phyloP scores from a whole-genome alignment of 2,888 invertebrate species.

The Scrobipalpa atriplicella region DNA sequence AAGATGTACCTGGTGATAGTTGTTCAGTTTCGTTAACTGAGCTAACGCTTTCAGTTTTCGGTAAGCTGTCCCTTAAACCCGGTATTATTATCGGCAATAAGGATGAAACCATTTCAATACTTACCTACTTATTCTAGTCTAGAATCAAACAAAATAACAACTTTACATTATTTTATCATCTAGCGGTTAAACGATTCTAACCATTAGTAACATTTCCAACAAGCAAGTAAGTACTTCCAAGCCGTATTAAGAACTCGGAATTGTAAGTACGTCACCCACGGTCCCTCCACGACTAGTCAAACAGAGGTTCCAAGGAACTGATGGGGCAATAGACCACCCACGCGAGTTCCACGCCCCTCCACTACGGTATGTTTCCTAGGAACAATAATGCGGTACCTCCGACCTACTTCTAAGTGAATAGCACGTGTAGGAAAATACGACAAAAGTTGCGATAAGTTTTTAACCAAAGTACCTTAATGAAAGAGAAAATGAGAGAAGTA shows the following conservation, averaged over 20 bases:
- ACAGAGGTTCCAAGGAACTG: neutral
- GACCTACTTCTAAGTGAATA: slow-evolving; percentile 3
- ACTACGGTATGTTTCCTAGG: slow-evolving; percentile 4
- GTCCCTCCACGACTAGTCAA: neutral
- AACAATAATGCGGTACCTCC: neutral
- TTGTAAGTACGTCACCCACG: neutral
- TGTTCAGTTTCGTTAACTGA: too few species aligned
- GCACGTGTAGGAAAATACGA: neutral
- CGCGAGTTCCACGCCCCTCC: neutral
- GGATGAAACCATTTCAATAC: too few species aligned
- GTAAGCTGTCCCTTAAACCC: too few species aligned
- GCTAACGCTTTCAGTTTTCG: too few species aligned
- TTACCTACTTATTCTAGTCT: too few species aligned
- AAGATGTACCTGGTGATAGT: too few species aligned
- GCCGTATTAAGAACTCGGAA: neutral
- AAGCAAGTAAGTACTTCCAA: neutral
- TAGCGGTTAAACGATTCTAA: too few species aligned
- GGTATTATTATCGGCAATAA: too few species aligned
- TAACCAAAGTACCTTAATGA: too few species aligned
- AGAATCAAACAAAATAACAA: too few species aligned
- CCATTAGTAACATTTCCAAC: neutral
- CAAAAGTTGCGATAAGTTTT: neutral
- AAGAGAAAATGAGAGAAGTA: too few species aligned
- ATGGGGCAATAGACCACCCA: slow-evolving; percentile 4
- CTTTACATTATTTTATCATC: too few species aligned